Base-by-base conservation (phyloP, 2,888 invertebrate species). In the Lingula anatina region DNA sequence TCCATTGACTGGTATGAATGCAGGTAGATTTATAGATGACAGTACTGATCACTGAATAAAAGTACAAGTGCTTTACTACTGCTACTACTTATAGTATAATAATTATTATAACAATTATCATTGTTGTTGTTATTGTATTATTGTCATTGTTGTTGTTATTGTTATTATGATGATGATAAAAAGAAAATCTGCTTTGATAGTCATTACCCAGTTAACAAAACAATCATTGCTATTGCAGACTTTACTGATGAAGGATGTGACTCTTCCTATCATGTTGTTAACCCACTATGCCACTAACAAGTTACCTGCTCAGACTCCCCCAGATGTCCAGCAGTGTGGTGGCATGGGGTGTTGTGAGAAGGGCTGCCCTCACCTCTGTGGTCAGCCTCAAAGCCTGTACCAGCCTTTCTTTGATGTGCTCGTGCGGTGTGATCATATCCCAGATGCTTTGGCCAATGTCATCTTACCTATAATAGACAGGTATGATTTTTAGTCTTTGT, bases 241-340 rank as follows among this genome's bases (percentile, higher is more conserved):
- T 18, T 51, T 71, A 42, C 45, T 72, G 15, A 72, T 73, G 72
- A 74, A 74, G 57, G 67, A 74, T 31, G 70, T 60, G 56, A 68
- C 71, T 5, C 53, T 74, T 45, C 61, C 72, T 18, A 70, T 71
- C 24, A 55, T 73, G 50, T 59, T 74, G 28, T 59, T 73, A 39
- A 68, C 71, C 2, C 53, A 57, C 21, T 38, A 49, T 7, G 50
- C 51, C 40, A n/a, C 15, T 12, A 41, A 23, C 31, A 31, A 15
- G 31, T 15, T 15, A 31, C 31, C 31, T 31, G 31, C 9, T 12
- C 9, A 12, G 31, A 31, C 31, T 12, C 9, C 31, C 9, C 31
- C 31, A 15, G n/a, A n/a, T n/a, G n/a, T n/a, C 51, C 31, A 9
- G 15, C 15, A 9, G 9, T 31, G 31, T 15, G 31, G 31, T 15